phyloP scores from a whole-genome alignment of 2,113 vertebrate species.

The Cinclus mexicanus region DNA sequence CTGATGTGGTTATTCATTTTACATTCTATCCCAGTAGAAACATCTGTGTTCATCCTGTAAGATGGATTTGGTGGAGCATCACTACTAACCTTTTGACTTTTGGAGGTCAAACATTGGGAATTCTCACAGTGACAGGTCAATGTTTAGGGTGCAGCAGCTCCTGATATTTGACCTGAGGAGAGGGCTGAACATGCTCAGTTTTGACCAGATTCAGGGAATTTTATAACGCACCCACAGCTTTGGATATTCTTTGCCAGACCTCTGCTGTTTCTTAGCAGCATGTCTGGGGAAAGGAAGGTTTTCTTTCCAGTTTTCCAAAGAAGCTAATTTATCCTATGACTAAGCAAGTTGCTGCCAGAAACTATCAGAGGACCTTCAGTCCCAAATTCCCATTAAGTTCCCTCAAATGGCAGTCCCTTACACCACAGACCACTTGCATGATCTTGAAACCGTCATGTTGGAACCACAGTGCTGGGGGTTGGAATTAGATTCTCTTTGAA shows the following conservation, averaged over 20 bases:
- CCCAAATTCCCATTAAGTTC: background rate
- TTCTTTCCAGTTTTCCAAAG: background rate
- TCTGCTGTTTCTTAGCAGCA: background rate
- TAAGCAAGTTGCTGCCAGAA: background rate
- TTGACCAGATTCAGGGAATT: background rate
- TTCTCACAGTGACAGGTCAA: background rate
- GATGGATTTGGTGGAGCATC: background rate
- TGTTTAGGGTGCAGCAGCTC: background rate
- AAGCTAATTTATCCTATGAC: background rate
- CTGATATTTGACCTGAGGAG: background rate
- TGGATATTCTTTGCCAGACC: background rate
- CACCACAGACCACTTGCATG: background rate
- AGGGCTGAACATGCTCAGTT: background rate
- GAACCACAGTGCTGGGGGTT: background rate
- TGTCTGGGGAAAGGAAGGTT: background rate
- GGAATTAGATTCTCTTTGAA: background rate
- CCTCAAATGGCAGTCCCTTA: background rate
- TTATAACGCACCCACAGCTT: background rate
- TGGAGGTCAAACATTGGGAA: no score
- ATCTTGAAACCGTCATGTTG: background rate
- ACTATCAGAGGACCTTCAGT: background rate
- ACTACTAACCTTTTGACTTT: background rate
- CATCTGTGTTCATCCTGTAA: accelerated
- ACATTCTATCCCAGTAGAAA: background rate
- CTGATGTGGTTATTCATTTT: background rate